Conservation (phyloP, 2,888 invertebrate genomes). For the Scrobipalpa atriplicella region DNA sequence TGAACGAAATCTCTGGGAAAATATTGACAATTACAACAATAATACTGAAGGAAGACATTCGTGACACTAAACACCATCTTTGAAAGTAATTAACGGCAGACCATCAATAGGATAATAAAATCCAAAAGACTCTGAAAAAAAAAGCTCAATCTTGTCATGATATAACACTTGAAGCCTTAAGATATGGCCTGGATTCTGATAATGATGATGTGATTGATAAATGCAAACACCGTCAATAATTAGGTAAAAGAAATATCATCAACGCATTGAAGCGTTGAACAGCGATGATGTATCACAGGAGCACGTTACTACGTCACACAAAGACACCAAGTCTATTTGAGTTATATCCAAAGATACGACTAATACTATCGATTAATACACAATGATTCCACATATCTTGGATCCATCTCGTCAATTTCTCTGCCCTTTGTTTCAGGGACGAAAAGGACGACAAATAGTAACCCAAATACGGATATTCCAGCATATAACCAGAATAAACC, state of each 20-base stretch:
- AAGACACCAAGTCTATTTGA: conserved; percentile 34
- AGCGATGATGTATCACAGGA: conserved; percentile 14
- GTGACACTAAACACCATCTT: not conserved
- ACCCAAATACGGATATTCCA: conserved; percentile 89
- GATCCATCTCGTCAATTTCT: conserved; percentile 94
- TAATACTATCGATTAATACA: conserved; percentile 78
- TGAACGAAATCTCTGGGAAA: conserved; percentile 15
- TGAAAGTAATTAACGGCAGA: not conserved
- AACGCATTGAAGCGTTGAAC: not conserved
- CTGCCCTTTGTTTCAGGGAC: conserved; percentile 96
- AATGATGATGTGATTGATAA: not conserved
- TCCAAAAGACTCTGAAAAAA: not conserved
- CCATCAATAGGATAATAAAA: not conserved
- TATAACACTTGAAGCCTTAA: not conserved
- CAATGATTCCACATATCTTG: conserved; percentile 83
- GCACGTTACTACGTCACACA: conserved; percentile 28
- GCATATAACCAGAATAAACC: conserved; percentile 95
- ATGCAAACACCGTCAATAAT: not conserved
- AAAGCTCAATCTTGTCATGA: not conserved
- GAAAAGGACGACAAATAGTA: conserved; percentile 91
- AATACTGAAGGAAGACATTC: conserved; percentile 25
- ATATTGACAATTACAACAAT: conserved; percentile 15
- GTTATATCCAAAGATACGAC: conserved; percentile 32
- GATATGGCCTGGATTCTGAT: not conserved
- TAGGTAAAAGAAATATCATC: not conserved